A percentile compares a stretch with the other conserved stretches of the same genome.
Conservation (phyloP, 2,797 vertebrate genomes). For the Vultur gryphus region DNA sequence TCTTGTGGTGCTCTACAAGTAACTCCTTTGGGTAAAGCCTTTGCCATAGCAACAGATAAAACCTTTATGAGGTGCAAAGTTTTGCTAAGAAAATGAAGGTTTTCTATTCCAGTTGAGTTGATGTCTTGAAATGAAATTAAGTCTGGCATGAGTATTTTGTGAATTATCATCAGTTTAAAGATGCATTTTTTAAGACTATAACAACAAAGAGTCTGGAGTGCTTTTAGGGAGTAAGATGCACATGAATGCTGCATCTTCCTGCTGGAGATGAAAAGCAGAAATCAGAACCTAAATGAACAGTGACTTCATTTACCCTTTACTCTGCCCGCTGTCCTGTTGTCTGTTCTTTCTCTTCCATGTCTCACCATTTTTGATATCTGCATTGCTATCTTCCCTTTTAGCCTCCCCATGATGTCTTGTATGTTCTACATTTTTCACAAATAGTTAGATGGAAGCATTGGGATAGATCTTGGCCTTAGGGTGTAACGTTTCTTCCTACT, state of each 20-base stretch:
- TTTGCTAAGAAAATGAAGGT: constrained; percentile 67
- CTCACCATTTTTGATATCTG: not conserved
- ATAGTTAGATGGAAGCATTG: not conserved
- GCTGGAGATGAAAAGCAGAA: not conserved
- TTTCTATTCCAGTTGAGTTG: constrained; percentile 50
- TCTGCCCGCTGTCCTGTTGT: not conserved
- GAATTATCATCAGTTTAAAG: constrained; percentile 12
- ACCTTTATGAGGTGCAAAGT: constrained; percentile 60
- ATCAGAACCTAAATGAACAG: not conserved
- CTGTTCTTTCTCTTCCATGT: not conserved
- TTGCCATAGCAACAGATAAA: constrained; percentile 57
- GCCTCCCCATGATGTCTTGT: not conserved
- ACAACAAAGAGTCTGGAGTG: not conserved
- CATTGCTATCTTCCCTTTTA: not conserved
- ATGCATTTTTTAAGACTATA: not conserved
- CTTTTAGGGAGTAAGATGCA: not conserved
- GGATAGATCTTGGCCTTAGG: not conserved
- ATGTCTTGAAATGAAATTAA: constrained; percentile 59
- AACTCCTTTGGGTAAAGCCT: constrained; percentile 42
- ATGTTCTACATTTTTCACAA: not conserved
- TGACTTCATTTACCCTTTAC: not conserved
- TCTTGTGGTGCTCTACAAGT: not conserved
- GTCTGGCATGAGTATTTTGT: constrained; percentile 9
- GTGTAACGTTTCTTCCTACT: not conserved
- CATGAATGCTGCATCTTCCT: not conserved